These are phyloP conservation scores for Folsomia candida DNA, from an alignment of 2,888 invertebrate species.

Conservation along the genomic window DNA sequence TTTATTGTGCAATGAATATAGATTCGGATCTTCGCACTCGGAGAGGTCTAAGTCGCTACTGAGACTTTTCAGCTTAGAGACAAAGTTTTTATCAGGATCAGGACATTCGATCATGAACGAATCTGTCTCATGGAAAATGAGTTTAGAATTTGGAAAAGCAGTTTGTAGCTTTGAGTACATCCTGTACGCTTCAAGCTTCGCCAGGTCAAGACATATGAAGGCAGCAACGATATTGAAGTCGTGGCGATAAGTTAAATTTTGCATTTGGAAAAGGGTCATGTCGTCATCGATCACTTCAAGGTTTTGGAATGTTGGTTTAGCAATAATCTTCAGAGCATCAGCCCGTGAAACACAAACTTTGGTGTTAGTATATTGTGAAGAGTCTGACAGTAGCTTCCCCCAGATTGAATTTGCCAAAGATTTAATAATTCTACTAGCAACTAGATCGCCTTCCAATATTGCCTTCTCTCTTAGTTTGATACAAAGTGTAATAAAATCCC, in stretches of 20 bases:
- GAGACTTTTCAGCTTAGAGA: background rate
- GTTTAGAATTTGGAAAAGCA: background rate
- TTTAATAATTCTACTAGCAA: background rate
- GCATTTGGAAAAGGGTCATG: background rate
- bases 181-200: background rate
- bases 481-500: background rate
- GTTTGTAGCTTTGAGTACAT: background rate
- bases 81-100: background rate
- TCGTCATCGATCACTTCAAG: background rate
- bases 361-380: background rate
- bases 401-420: background rate
- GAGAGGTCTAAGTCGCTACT: background rate
- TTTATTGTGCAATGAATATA: background rate
- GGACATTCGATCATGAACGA: background rate
- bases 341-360: background rate
- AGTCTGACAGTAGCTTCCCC: background rate
- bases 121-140: background rate
- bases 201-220: background rate
- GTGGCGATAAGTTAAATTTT: background rate
- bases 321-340: background rate
- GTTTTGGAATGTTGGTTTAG: background rate
- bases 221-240: background rate
- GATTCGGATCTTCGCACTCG: background rate
- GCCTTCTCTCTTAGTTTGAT: background rate
- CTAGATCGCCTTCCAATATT: background rate